These are phyloP conservation scores for Acromyrmex charruanus DNA, from an alignment of 1,140 invertebrate species.

Conservation along the genomic window DNA sequence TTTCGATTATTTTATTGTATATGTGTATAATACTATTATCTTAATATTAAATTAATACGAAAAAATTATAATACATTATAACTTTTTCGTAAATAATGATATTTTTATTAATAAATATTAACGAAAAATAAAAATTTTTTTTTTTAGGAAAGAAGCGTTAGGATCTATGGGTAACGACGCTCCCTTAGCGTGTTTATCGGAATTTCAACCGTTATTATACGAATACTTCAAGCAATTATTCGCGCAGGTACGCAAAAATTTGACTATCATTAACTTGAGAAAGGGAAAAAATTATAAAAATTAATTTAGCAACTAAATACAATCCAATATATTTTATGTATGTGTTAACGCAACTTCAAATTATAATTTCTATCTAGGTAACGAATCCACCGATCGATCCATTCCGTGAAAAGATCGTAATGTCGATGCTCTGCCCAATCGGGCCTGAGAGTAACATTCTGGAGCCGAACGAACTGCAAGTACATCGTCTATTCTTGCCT, in stretches of 20 bases:
- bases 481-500: slow-evolving; percentile 96
- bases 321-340: background rate
- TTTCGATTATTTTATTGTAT: background rate
- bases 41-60: background rate
- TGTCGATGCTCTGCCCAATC: slow-evolving; percentile 97
- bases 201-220: slow-evolving; percentile 97
- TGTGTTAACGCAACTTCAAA: background rate
- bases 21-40: background rate
- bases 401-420: slow-evolving; percentile 99
- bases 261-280: background rate
- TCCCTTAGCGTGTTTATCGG: slow-evolving; percentile 97
- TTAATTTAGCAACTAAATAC: slow-evolving; percentile 14
- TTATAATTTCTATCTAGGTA: slow-evolving; percentile 87
- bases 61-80: background rate
- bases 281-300: slow-evolving; percentile 1
- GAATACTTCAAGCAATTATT: slow-evolving; percentile 99
- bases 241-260: slow-evolving; percentile 91
- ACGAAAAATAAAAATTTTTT: slow-evolving; percentile 8
- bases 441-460: slow-evolving; percentile 98
- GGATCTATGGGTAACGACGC: slow-evolving; percentile 99
- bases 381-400: slow-evolving; percentile 99
- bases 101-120: slow-evolving; percentile 5
- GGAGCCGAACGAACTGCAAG: slow-evolving; percentile 95
- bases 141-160: slow-evolving; percentile 97
- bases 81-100: background rate